phyloP scores from a whole-genome alignment of 92 coral and sea anemone genomes.

The Zoanthus solanderi region DNA sequence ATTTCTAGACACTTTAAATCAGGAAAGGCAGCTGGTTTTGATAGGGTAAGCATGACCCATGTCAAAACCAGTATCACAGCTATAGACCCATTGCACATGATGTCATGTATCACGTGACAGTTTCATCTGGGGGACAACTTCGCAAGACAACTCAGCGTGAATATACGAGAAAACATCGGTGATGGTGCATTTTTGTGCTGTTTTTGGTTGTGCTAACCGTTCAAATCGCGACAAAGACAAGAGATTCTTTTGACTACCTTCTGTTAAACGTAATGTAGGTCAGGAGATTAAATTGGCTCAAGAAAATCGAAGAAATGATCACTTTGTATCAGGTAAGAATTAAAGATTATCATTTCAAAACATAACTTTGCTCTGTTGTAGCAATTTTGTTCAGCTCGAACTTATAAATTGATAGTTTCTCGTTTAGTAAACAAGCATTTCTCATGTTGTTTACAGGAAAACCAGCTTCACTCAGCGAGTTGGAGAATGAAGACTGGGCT shows the following conservation, averaged over 20 bases:
- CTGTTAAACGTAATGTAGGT: conserved; percentile 44
- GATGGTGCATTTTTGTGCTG: conserved; percentile 22
- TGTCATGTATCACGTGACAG: not conserved
- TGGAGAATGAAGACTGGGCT: conserved; percentile 57
- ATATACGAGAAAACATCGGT: conserved; percentile 1
- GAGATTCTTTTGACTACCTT: conserved; percentile 49
- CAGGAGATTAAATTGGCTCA: conserved; percentile 46
- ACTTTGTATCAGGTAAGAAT: conserved; percentile 58
- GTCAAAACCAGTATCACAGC: too few species aligned
- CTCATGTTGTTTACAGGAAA: conserved; percentile 44
- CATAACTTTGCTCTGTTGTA: conserved; percentile 1
- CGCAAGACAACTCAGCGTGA: not conserved
- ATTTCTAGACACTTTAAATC: too few species aligned
- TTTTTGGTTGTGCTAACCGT: conserved; percentile 18
- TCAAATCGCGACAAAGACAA: conserved; percentile 20
- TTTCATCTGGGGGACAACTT: not conserved
- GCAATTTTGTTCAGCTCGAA: not conserved
- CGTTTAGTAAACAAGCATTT: conserved; percentile 1
- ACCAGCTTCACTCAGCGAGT: conserved; percentile 44
- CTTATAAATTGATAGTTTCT: not conserved
- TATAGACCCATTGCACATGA: too few species aligned
- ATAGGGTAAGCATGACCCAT: too few species aligned
- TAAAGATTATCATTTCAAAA: not conserved
- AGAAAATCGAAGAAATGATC: conserved; percentile 58
- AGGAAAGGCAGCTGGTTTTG: too few species aligned